A percentile compares a stretch with the other conserved stretches of the same genome.
Evolutionary conservation across 2,797 vertebrate species (phyloP).

Genomic region (Calcarius lapponicus): DNA sequence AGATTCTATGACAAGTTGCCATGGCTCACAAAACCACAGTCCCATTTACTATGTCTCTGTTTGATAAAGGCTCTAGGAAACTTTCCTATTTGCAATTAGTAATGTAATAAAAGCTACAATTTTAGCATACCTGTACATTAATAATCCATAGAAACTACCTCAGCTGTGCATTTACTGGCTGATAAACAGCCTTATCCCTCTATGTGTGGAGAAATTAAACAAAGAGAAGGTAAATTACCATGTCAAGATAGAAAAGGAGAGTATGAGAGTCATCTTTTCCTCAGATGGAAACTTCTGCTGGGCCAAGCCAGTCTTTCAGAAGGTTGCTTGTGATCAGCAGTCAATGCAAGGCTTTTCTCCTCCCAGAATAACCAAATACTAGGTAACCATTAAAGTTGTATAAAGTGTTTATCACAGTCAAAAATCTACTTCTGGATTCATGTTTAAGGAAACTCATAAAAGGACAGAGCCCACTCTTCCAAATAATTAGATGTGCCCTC

Average conservation of each 20-base stretch:
- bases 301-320: no score
- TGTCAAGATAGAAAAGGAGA: neutral
- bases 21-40: neutral
- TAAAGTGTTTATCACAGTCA: no score
- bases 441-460: neutral
- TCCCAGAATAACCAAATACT: no score
- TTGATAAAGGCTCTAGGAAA: neutral
- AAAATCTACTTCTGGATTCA: neutral
- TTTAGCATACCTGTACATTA: neutral
- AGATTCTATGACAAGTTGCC: neutral
- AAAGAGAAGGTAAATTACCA: neutral
- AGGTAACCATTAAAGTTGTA: no score
- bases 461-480: no score
- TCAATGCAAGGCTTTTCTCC: no score
- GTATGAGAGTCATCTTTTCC: neutral
- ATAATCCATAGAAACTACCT: neutral
- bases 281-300: neutral
- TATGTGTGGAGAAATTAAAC: neutral
- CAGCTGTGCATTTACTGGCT: neutral
- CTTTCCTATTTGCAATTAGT: neutral
- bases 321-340: no score
- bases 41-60: neutral
- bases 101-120: neutral
- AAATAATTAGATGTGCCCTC: no score
- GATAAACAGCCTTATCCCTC: neutral